Conservation (phyloP, 1,140 invertebrate genomes). For the Wasmannia auropunctata region DNA sequence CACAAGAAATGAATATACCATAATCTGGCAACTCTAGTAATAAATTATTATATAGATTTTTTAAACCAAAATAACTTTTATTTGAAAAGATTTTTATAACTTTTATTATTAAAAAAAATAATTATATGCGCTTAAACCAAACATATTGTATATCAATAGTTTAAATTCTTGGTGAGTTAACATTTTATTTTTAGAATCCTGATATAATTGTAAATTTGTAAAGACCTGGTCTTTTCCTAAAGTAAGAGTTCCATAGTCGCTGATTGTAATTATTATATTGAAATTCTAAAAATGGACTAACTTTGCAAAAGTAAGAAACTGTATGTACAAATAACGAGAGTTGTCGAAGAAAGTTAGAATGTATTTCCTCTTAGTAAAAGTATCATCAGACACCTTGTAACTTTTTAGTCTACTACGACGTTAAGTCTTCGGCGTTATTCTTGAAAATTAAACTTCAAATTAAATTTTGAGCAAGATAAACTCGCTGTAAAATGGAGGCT, state of each 20-base stretch:
- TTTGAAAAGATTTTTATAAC: no score
- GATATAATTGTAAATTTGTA: not conserved
- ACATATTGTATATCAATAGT: not conserved
- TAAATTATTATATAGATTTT: no score
- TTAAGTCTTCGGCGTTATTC: slow-evolving; percentile 1
- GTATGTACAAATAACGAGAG: not conserved
- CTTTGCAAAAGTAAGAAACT: not conserved
- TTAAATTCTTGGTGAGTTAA: not conserved
- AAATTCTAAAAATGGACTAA: not conserved
- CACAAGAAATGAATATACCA: no score
- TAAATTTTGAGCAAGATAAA: slow-evolving; percentile 31
- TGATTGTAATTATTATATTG: not conserved
- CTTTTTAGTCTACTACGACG: not conserved
- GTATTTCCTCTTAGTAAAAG: not conserved
- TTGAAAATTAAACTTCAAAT: slow-evolving; percentile 25
- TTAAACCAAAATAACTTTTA: no score
- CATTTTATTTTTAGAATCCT: not conserved
- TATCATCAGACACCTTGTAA: slow-evolving; percentile 3
- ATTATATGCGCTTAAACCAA: not conserved
- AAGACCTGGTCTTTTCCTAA: not conserved
- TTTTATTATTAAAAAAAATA: no score
- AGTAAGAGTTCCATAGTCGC: not conserved
- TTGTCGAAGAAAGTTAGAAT: slow-evolving; percentile 3
- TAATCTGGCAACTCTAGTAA: no score
- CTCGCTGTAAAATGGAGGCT: not conserved